Evolutionary conservation across 1,140 invertebrate species (phyloP), one percentile per base, ranked within the genome.

Genomic region (Grapholita molesta): DNA sequence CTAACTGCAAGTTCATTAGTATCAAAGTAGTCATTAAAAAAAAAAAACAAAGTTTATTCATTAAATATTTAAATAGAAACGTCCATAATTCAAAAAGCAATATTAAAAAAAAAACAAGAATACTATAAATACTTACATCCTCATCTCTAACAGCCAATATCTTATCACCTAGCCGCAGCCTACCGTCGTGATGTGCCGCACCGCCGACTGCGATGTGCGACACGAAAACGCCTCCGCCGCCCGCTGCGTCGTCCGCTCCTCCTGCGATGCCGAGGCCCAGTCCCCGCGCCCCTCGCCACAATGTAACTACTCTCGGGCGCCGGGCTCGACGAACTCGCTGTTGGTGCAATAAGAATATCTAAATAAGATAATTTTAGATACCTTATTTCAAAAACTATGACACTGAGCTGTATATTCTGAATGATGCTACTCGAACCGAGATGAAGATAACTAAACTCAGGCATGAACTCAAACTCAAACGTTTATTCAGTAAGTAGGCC

Each of bases 201-300:
- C 98, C 99, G 38, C 97, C 98, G 69, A 98, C 97, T 92, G 99
- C 98, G 66, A 99, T 97, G 93, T 99, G 99, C 30, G 99, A 99
- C 76, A 99, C 97, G 92, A 99, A 99, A 78, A 99, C 99, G 65
- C 98, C 97, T 93, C 98, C 98, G 89, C 99, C 98, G 69, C 98
- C 98, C 32, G 97, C 97, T 84, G 98, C 97, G 91, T 99, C 97
- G 89, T 99, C 97, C 92, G 99, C 99, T 66, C 98, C 98, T 73
- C 98, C 97, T 64, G 98, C 99, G 64, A 98, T 98, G 53, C 98
- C 98, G 83, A 99, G 98, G 79, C 99, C 94, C 96, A 99, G 75
- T 95, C 98, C 75, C 97, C 94, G 93, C 77, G 98, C 82, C 4
- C 86, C 85, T 57, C 90, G 78, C 73, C 88, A 85, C 11, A 92